A percentile compares a stretch with the other conserved stretches of the same genome.
Conservation (phyloP, 2,797 vertebrate species). For the Halcyon smyrnensis region DNA sequence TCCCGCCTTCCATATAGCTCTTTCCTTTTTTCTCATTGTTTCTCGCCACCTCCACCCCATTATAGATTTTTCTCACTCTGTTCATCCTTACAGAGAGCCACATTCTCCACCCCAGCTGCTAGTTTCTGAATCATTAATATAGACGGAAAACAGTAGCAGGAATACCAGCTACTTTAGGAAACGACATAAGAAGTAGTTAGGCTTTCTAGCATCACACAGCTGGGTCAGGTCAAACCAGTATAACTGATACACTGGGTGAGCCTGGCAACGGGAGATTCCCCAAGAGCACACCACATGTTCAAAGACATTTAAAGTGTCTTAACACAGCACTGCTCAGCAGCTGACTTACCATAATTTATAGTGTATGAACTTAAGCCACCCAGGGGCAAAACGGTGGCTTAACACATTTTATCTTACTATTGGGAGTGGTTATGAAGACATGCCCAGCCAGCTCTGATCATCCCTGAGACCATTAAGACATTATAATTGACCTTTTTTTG, state of each 20-base stretch:
- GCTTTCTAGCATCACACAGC: neutral
- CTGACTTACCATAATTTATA: neutral
- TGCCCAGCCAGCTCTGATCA: neutral
- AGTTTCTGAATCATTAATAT: neutral
- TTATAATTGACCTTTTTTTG: neutral
- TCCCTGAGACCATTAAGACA: neutral
- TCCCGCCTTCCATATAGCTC: neutral
- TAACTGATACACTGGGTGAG: neutral
- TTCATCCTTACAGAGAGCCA: neutral
- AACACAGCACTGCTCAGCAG: neutral
- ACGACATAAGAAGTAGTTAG: neutral
- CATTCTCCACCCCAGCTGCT: neutral
- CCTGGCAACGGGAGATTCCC: neutral
- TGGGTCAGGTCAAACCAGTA: neutral
- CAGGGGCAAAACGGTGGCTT: neutral
- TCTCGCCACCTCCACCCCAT: neutral
- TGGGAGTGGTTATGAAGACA: neutral
- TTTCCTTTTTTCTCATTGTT: neutral
- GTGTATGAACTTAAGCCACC: neutral
- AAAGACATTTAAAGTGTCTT: neutral
- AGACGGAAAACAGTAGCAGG: neutral
- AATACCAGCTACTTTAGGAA: neutral
- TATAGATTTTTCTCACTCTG: neutral
- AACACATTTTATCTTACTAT: neutral
- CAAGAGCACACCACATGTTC: neutral